A percentile compares a stretch with the other conserved stretches of the same genome.
Conservation (phyloP, 2,888 invertebrate genomes). For the Seira musarum region DNA sequence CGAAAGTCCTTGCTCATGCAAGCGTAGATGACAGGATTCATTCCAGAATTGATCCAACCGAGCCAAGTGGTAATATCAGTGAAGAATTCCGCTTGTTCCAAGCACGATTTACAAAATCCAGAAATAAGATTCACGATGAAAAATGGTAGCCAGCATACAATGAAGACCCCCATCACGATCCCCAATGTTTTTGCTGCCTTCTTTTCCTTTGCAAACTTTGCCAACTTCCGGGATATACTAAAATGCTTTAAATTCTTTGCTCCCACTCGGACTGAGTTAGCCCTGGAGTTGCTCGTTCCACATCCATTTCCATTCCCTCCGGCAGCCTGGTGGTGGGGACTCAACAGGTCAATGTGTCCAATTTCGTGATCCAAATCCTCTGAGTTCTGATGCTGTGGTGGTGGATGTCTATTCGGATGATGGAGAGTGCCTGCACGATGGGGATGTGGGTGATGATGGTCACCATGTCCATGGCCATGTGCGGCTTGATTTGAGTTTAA, state of each 20-base stretch:
- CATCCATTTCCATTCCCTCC: conserved; percentile 72
- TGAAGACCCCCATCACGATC: conserved; percentile 91
- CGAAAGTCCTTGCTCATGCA: conserved; percentile 97
- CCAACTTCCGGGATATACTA: conserved; percentile 91
- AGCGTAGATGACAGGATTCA: conserved; percentile 99
- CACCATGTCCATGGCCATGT: conserved; percentile 70
- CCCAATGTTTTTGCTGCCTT: conserved; percentile 98
- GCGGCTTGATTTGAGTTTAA: conserved; percentile 71
- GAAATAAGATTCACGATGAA: conserved; percentile 95
- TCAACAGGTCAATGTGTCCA: conserved; percentile 66
- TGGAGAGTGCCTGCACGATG: conserved; percentile 33
- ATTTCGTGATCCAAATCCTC: conserved; percentile 77
- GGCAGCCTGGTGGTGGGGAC: conserved; percentile 51
- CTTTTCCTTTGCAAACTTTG: conserved; percentile 97
- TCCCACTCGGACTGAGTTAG: conserved; percentile 67
- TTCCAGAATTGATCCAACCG: conserved; percentile 95
- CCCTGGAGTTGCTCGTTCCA: conserved; percentile 51
- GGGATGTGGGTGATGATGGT: conserved; percentile 21
- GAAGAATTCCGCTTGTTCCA: conserved; percentile 89
- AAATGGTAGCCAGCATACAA: conserved; percentile 97
- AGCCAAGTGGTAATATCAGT: conserved; percentile 93
- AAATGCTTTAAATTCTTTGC: conserved; percentile 82
- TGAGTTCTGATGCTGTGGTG: conserved; percentile 72
- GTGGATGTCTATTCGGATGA: conserved; percentile 69
- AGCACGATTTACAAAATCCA: conserved; percentile 90